Evolutionary conservation across 2,888 invertebrate species (phyloP).

Genomic region (Napeogenes sylphis): DNA sequence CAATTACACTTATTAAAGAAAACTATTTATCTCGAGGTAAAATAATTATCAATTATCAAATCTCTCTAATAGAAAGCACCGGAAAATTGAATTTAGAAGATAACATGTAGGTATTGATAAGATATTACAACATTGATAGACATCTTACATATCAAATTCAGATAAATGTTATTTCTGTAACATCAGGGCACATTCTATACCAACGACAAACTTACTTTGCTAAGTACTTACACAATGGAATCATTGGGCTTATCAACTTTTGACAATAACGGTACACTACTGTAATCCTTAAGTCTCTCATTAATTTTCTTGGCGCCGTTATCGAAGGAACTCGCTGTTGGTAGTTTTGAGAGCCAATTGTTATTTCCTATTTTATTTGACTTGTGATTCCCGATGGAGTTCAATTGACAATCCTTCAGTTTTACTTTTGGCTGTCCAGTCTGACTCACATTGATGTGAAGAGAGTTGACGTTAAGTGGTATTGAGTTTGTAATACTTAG

Average conservation of each 20-base stretch:
- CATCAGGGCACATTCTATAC: no score
- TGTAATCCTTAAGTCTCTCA: constrained; percentile 67
- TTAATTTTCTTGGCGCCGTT: constrained; percentile 58
- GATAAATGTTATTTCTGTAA: no score
- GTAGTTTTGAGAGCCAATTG: constrained; percentile 70
- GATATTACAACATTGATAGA: no score
- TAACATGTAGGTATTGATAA: no score
- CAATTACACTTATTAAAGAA: no score
- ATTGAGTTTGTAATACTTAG: constrained; percentile 60
- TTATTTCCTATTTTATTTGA: constrained; percentile 69
- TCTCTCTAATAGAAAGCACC: no score
- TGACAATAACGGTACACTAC: constrained; percentile 68
- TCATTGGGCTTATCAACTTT: constrained; percentile 67
- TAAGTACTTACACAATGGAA: constrained; percentile 55
- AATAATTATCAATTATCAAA: no score
- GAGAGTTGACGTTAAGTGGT: constrained; percentile 61
- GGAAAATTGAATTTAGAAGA: no score
- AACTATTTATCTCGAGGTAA: no score
- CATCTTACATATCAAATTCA: no score
- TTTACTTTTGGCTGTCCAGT: constrained; percentile 60
- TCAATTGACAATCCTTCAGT: constrained; percentile 60
- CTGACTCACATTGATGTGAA: constrained; percentile 56
- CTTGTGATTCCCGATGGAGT: constrained; percentile 57
- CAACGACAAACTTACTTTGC: background rate
- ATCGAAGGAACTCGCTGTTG: constrained; percentile 69